These are phyloP conservation scores for Clanis bilineata DNA, from an alignment of 2,888 invertebrate genomes.

Conservation along the genomic window DNA sequence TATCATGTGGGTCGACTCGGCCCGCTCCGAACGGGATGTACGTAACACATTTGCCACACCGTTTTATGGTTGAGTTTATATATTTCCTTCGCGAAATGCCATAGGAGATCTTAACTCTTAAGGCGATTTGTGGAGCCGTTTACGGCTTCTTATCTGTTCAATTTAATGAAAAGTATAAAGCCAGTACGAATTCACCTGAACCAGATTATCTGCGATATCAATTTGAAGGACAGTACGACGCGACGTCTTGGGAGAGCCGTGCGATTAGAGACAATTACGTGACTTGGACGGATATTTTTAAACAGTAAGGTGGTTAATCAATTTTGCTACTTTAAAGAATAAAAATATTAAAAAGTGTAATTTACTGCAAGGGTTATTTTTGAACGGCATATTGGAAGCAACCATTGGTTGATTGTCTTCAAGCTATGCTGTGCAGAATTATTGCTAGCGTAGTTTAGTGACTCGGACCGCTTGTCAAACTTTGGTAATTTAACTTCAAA, in stretches of 20 bases:
- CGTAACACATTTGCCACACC: conserved; percentile 31
- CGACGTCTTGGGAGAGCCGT: conserved; percentile 57
- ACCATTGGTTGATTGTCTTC: conserved; percentile 55
- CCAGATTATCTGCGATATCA: conserved; percentile 75
- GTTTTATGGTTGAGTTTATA: conserved; percentile 25
- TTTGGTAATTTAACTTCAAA: conserved; percentile 81
- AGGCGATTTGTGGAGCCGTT: conserved; percentile 53
- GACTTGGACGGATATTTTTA: neutral
- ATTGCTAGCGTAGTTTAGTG: conserved; percentile 73
- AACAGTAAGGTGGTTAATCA: neutral
- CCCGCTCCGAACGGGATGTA: conserved; percentile 34
- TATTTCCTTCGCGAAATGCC: conserved; percentile 26
- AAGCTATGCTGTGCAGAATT: conserved; percentile 65
- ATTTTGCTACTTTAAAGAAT: neutral
- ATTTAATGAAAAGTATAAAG: conserved; percentile 74
- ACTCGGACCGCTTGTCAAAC: conserved; percentile 77
- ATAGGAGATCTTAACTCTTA: conserved; percentile 41
- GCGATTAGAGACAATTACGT: conserved; percentile 6
- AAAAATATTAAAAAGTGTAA: neutral
- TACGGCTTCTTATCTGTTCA: conserved; percentile 47
- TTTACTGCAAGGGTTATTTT: neutral
- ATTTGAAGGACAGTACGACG: conserved; percentile 60
- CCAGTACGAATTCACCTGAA: conserved; percentile 57
- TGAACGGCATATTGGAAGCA: neutral
- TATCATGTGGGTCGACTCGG: conserved; percentile 60